A percentile compares a stretch with the other conserved stretches of the same genome.
Conservation (phyloP, 2,113 vertebrate genomes). For the Centropus unirufus region DNA sequence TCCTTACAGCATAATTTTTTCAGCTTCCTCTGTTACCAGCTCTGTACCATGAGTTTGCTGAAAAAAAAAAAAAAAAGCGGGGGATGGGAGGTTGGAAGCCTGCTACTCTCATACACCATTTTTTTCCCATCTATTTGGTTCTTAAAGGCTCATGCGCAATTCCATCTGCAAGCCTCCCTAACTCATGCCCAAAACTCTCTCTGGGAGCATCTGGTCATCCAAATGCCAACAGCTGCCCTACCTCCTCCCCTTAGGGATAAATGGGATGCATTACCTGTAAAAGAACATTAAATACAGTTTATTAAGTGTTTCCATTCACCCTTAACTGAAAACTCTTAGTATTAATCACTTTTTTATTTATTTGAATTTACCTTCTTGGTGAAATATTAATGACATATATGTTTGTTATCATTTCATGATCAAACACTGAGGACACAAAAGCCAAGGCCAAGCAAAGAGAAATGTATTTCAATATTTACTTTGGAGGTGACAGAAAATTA, state of each 20-base stretch:
- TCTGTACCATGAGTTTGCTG: background rate
- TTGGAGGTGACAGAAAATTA: conserved; percentile 21
- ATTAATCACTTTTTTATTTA: background rate
- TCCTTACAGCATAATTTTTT: background rate
- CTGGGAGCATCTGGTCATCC: background rate
- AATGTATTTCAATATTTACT: conserved; percentile 35
- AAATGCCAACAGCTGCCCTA: background rate
- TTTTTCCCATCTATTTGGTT: background rate
- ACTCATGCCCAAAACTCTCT: background rate
- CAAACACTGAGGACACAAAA: background rate
- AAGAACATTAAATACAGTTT: background rate
- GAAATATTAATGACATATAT: conserved; percentile 19
- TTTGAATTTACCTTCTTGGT: background rate
- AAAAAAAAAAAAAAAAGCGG: background rate
- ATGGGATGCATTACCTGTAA: background rate
- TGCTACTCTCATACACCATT: background rate
- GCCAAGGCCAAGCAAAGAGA: background rate
- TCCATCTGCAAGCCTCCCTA: background rate
- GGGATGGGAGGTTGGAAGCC: too few relatives aligned
- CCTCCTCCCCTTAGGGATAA: background rate
- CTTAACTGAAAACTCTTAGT: background rate
- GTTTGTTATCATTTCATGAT: background rate
- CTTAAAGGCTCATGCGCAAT: background rate
- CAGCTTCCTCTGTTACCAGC: background rate
- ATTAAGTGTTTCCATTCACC: background rate